Percentiles rank a stretch among this genome's conserved stretches.
These are phyloP conservation scores for Merops nubicus DNA, from an alignment of 2,113 vertebrate species.

Conservation along the genomic window DNA sequence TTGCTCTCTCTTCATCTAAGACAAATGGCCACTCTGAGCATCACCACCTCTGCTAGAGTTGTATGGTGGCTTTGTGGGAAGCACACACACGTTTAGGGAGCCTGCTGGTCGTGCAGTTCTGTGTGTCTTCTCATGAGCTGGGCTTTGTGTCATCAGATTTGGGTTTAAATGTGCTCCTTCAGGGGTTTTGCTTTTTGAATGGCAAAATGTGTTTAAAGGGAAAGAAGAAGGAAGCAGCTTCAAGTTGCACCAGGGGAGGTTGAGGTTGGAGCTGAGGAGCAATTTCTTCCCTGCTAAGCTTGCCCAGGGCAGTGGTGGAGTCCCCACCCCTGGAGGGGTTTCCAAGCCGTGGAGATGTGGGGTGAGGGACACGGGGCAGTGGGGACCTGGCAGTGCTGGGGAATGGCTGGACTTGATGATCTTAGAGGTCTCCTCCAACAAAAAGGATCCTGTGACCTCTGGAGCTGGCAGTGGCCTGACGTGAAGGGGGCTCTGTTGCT, in stretches of 20 bases:
- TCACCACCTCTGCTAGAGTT: neutral
- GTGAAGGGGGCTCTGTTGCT: neutral
- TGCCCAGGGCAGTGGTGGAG: no score
- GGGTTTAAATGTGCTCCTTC: neutral
- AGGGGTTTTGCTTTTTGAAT: neutral
- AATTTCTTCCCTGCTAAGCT: no score
- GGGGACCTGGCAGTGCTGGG: no score
- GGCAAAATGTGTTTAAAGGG: neutral
- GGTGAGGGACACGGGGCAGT: no score
- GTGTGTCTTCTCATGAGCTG: no score
- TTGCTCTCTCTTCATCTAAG: neutral
- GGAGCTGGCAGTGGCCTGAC: neutral
- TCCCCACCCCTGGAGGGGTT: no score
- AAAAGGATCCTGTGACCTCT: neutral
- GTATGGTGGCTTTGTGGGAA: neutral
- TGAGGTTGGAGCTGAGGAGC: no score
- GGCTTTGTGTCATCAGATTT: neutral
- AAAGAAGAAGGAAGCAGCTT: neutral
- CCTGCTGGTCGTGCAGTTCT: neutral
- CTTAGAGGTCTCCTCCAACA: no score
- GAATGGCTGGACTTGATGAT: no score
- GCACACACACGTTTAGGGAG: accelerated
- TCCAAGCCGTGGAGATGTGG: no score
- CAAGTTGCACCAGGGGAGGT: no score
- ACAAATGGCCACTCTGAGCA: neutral